Conservation (phyloP, 2,113 vertebrate genomes). For the Podarcis muralis region DNA sequence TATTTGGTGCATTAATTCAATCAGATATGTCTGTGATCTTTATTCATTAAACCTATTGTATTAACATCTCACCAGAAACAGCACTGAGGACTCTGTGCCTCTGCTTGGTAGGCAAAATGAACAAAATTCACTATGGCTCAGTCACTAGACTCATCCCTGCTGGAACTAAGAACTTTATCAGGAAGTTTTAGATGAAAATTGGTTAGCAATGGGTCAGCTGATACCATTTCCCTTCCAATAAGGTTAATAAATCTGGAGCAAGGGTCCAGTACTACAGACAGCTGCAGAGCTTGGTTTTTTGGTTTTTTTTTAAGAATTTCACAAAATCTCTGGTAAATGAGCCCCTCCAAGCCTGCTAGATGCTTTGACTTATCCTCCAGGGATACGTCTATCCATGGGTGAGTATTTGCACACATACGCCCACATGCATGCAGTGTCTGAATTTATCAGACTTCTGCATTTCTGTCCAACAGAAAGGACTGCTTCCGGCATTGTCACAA, state of each 20-base stretch:
- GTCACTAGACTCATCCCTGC: conserved; percentile 31
- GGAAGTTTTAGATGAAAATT: conserved; percentile 54
- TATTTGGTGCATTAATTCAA: conserved; percentile 62
- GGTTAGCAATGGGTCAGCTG: conserved; percentile 51
- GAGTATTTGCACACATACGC: too few relatives aligned
- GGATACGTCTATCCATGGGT: too few relatives aligned
- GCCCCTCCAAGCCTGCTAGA: fast-evolving
- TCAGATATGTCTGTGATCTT: conserved; percentile 60
- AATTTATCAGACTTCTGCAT: not conserved
- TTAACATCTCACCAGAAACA: conserved; percentile 43
- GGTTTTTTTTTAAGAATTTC: not conserved
- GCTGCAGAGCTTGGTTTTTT: not conserved
- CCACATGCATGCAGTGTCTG: not conserved
- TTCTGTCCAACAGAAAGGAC: not conserved
- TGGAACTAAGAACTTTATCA: conserved; percentile 39
- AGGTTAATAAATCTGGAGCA: not conserved
- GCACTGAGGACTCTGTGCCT: conserved; percentile 20
- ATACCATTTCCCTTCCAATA: conserved; percentile 29
- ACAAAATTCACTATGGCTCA: conserved; percentile 19
- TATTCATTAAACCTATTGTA: conserved; percentile 66
- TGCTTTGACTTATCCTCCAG: not conserved
- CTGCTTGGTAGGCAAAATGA: conserved; percentile 7
- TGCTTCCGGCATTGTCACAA: not conserved
- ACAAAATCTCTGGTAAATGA: not conserved
- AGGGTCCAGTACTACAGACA: not conserved